Evolutionary conservation across 1,140 invertebrate genomes (phyloP).

Genomic region (Sitobion miscanthi): DNA sequence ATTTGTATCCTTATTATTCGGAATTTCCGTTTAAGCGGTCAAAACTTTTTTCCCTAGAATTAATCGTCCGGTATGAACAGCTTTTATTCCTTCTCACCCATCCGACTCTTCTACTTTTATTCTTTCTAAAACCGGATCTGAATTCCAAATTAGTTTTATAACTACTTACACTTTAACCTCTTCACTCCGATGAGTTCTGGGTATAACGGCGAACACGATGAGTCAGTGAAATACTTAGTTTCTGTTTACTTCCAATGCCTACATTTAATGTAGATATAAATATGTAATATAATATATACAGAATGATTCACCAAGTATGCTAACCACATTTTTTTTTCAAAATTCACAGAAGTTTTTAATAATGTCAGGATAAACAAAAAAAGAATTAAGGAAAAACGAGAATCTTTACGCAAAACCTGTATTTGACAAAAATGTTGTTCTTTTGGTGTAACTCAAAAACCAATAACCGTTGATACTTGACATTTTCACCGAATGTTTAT

Average conservation of each 20-base stretch:
- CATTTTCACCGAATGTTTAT: too few species aligned
- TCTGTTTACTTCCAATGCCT: background rate
- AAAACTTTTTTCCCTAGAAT: constrained; percentile 35
- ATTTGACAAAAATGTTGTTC: too few species aligned
- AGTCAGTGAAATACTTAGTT: background rate
- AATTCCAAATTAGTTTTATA: constrained; percentile 52
- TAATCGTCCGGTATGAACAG: constrained; percentile 49
- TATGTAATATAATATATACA: background rate
- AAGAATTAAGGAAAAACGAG: too few species aligned
- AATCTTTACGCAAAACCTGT: too few species aligned
- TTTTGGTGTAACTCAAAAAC: too few species aligned
- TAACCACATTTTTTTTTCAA: too few species aligned
- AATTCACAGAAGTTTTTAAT: too few species aligned
- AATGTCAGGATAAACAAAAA: too few species aligned
- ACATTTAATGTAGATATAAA: background rate
- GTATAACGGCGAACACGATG: background rate
- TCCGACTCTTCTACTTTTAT: constrained; percentile 33
- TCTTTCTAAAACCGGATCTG: constrained; percentile 51
- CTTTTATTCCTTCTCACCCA: background rate
- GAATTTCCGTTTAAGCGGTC: constrained; percentile 52
- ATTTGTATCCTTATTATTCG: constrained; percentile 51
- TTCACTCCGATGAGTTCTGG: background rate
- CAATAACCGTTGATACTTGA: too few species aligned
- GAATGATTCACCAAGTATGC: background rate
- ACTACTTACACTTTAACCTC: constrained; percentile 47